phyloP scores from a whole-genome alignment of 2,113 vertebrate species.

The Numenius arquata region DNA sequence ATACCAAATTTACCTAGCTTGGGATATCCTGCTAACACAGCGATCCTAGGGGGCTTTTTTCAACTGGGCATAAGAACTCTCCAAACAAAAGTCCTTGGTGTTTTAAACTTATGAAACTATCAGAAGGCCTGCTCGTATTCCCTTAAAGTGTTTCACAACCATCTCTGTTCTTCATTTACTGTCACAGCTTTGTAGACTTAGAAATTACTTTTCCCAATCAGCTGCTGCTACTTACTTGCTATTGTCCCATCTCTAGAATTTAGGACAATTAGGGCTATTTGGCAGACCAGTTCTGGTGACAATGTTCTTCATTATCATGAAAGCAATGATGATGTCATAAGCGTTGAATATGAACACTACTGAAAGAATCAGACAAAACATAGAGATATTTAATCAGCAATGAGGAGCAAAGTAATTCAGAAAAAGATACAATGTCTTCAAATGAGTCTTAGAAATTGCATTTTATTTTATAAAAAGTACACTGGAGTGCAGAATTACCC shows the following conservation, averaged over 20 bases:
- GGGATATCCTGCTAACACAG: neutral
- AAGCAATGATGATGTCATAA: constrained; percentile 51
- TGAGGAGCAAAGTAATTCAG: constrained; percentile 8
- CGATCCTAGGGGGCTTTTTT: neutral
- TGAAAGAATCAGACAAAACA: constrained; percentile 53
- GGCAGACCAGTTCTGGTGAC: neutral
- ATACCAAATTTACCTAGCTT: neutral
- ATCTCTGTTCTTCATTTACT: neutral
- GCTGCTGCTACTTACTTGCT: neutral
- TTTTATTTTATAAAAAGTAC: constrained; percentile 19
- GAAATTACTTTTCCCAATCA: constrained; percentile 31
- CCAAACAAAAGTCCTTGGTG: neutral
- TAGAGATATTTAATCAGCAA: constrained; percentile 25
- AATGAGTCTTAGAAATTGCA: constrained; percentile 28
- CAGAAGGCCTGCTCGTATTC: neutral
- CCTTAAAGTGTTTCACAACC: neutral
- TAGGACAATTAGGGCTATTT: constrained; percentile 47
- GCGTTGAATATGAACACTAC: neutral
- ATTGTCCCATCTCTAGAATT: constrained; percentile 22
- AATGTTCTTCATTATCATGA: constrained; percentile 50
- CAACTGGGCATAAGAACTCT: neutral
- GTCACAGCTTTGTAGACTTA: neutral
- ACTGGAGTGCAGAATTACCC: neutral
- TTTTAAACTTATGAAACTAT: neutral
- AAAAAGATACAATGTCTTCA: constrained; percentile 49